phyloP scores from a whole-genome alignment of 2,888 invertebrate genomes.

The Diloba caeruleocephala region DNA sequence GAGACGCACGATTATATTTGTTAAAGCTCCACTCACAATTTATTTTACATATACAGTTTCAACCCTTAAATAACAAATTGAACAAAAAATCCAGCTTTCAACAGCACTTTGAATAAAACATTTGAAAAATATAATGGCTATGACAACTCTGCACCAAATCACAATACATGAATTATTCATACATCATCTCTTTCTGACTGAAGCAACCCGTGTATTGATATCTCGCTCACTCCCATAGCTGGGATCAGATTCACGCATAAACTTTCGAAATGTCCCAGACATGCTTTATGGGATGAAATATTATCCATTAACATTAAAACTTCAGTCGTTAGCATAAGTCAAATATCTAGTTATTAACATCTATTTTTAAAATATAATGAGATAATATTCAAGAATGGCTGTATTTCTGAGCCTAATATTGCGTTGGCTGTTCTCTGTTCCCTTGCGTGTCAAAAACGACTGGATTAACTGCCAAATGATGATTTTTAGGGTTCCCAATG shows the following conservation, averaged over 20 bases:
- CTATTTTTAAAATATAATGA: background rate
- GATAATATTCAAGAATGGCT: no score
- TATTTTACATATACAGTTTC: no score
- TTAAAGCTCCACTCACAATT: no score
- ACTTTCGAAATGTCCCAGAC: slow-evolving; percentile 22
- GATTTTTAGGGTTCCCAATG: no score
- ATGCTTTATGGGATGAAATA: slow-evolving; percentile 28
- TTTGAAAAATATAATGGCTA: slow-evolving; percentile 47
- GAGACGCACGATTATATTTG: no score
- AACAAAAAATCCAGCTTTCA: slow-evolving; percentile 30
- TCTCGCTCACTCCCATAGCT: slow-evolving; percentile 8
- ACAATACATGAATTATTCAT: slow-evolving; percentile 70
- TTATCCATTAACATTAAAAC: slow-evolving; percentile 26
- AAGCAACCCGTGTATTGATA: slow-evolving; percentile 20
- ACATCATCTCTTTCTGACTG: slow-evolving; percentile 48
- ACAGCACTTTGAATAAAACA: slow-evolving; percentile 62
- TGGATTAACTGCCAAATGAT: no score
- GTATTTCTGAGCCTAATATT: no score
- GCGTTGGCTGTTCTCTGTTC: no score
- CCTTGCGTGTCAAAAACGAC: no score
- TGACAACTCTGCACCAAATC: slow-evolving; percentile 66
- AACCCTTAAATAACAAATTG: no score
- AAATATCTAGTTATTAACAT: slow-evolving; percentile 12
- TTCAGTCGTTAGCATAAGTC: slow-evolving; percentile 26
- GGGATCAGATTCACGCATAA: slow-evolving; percentile 14